A percentile compares a stretch with the other conserved stretches of the same genome.
Conservation (phyloP, 2,888 invertebrate genomes). For the Limnephilus auricula region DNA sequence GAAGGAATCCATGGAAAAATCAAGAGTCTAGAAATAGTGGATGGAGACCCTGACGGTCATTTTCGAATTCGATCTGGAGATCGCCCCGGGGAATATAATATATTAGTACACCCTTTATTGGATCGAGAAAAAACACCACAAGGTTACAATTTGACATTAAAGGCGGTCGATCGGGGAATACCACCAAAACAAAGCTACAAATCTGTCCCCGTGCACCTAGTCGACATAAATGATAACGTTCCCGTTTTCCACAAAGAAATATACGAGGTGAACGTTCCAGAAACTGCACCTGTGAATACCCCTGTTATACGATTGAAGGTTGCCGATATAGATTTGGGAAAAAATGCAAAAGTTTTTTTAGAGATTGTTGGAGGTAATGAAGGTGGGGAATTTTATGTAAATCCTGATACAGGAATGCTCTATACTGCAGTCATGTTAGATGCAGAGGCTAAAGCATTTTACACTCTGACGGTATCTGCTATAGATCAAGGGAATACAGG, state of each 20-base stretch:
- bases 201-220: slow-evolving; percentile 87
- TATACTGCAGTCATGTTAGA: slow-evolving; percentile 91
- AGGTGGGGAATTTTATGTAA: slow-evolving; percentile 91
- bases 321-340: slow-evolving; percentile 89
- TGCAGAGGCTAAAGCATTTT: slow-evolving; percentile 89
- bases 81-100: slow-evolving; percentile 85
- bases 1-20: slow-evolving; percentile 91
- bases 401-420: slow-evolving; percentile 92
- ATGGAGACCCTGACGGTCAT: slow-evolving; percentile 93
- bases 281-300: slow-evolving; percentile 92
- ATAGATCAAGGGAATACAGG: slow-evolving; percentile 92
- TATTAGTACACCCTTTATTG: slow-evolving; percentile 86
- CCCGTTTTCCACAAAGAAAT: slow-evolving; percentile 92
- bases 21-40: slow-evolving; percentile 88
- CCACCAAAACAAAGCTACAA: slow-evolving; percentile 89
- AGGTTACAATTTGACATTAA: slow-evolving; percentile 92
- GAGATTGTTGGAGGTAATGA: slow-evolving; percentile 95
- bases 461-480: slow-evolving; percentile 92
- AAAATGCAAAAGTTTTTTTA: slow-evolving; percentile 89
- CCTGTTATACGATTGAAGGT: slow-evolving; percentile 93
- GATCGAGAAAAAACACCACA: slow-evolving; percentile 87
- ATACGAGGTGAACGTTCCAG: slow-evolving; percentile 92
- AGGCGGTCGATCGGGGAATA: slow-evolving; percentile 89
- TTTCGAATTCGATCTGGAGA: slow-evolving; percentile 84
- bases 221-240: slow-evolving; percentile 91